These are phyloP conservation scores for Neosalanx taihuensis DNA, from an alignment of 2,797 vertebrate genomes.

Conservation along the genomic window DNA sequence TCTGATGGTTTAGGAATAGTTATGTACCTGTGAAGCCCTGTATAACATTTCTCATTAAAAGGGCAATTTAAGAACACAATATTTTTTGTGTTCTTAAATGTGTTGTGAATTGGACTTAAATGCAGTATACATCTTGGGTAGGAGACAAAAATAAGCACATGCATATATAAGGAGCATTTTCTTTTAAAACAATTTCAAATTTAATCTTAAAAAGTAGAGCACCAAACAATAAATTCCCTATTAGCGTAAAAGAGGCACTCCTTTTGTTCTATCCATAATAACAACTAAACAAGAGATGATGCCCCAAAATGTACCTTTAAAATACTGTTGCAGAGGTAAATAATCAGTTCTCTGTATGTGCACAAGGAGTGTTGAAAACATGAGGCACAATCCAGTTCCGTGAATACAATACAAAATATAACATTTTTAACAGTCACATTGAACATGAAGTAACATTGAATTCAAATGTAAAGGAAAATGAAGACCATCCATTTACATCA, in stretches of 20 bases:
- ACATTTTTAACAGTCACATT: conserved; percentile 32
- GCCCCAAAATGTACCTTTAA: conserved; percentile 57
- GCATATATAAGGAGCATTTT: conserved; percentile 62
- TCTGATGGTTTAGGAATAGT: no score
- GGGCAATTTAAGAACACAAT: conserved; percentile 14
- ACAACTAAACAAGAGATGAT: conserved; percentile 62
- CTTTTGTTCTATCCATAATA: conserved; percentile 56
- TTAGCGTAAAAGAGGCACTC: conserved; percentile 70
- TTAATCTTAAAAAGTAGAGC: conserved; percentile 74
- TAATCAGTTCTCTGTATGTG: conserved; percentile 62
- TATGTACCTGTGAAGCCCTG: no score
- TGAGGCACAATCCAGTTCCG: conserved; percentile 71
- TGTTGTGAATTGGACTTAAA: not conserved
- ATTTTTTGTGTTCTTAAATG: not conserved
- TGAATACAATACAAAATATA: conserved; percentile 59
- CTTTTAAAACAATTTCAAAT: conserved; percentile 69
- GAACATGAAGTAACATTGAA: no score
- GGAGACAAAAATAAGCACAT: conserved; percentile 50
- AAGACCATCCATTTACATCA: conserved; percentile 59
- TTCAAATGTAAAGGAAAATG: conserved; percentile 58
- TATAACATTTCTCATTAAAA: conserved; percentile 30
- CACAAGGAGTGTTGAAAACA: conserved; percentile 62
- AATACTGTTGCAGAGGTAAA: conserved; percentile 63
- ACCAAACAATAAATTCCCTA: conserved; percentile 71
- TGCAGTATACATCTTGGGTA: no score